Base-by-base conservation (phyloP, 2,113 vertebrate genomes). In the Fulica atra region DNA sequence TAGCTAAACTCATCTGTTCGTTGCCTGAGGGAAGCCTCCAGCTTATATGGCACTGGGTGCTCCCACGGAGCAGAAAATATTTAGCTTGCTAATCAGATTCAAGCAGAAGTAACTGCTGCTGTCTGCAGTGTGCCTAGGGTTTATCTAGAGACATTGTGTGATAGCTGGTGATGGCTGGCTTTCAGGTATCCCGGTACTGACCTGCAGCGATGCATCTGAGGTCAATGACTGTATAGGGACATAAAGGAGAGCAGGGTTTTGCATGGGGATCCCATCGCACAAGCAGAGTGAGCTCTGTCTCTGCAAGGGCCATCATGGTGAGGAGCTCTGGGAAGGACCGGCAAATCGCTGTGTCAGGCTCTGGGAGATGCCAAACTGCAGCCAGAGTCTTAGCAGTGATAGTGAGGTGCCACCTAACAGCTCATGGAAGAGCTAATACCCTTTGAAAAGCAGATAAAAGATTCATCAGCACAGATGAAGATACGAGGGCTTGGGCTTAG, bases 391-490 rank as follows among this genome's bases (percentile, higher is more conserved):
- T 21, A 64, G 83, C 77, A 36, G 61, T 6, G 57, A 56, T 29
- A 90, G 82, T 0, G 3, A 82, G 38, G 23, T 84, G 88, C 85
- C 57, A 78, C 64, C 76, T 70, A 82, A 60, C 60, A 93, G 77
- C 69, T 85, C 40, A 18, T 23, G 64, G 74, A 70, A 82, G 31
- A 89, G 51, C 33, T 92, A 94, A 95, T 86, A 88, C 44, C 42
- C 79, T 95, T 79, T 86, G 91, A 82, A 96, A 92, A 96, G 81
- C 61, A 80, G 91, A 95, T 93, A 94, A 95, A 96, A 95, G 93
- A 95, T 92, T 96, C 57, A 96, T 79, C 85, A 93, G 83, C 84
- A 59, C 73, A 96, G 89, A 97, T 97, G 73, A 97, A 96, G 97
- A 97, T 96, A 94, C 93, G 95, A 97, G 66, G 54, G 70, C 57